A percentile compares a stretch with the other conserved stretches of the same genome.
phyloP scores from a whole-genome alignment of 2,797 vertebrate genomes.

The Huso huso region DNA sequence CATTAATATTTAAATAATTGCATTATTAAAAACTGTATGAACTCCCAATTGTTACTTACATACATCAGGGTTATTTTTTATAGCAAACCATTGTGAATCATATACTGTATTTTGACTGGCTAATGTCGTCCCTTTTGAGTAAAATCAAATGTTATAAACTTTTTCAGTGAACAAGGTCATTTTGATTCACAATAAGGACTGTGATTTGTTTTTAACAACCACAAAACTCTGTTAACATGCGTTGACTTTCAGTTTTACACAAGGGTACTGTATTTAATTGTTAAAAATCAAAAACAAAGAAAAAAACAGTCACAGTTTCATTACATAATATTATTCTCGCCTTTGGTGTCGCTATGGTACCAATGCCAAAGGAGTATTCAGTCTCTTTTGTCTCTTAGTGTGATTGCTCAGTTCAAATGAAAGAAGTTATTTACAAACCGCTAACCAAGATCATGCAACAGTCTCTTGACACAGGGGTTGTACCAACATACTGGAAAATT shows the following conservation, averaged over 20 bases:
- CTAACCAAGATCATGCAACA: no score
- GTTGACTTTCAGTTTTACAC: not conserved
- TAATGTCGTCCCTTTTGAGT: not conserved
- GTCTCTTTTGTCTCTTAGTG: conserved; percentile 31
- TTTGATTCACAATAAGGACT: not conserved
- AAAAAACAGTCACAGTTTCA: not conserved
- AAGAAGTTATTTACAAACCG: no score
- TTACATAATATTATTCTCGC: not conserved
- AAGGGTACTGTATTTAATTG: conserved; percentile 1
- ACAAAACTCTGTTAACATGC: not conserved
- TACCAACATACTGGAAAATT: no score
- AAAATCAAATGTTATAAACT: not conserved
- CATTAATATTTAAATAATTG: no score
- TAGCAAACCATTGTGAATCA: not conserved
- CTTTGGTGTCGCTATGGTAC: not conserved
- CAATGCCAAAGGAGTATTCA: conserved; percentile 35
- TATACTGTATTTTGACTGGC: not conserved
- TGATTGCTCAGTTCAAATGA: conserved; percentile 43
- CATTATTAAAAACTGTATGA: not conserved
- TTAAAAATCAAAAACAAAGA: conserved; percentile 2
- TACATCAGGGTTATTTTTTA: not conserved
- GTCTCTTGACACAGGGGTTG: no score
- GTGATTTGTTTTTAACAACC: not conserved
- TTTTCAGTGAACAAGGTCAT: not conserved
- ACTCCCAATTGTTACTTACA: not conserved